Evolutionary conservation across 2,113 vertebrate genomes (phyloP).

Genomic region (Cyanoramphus novaezelandiae): DNA sequence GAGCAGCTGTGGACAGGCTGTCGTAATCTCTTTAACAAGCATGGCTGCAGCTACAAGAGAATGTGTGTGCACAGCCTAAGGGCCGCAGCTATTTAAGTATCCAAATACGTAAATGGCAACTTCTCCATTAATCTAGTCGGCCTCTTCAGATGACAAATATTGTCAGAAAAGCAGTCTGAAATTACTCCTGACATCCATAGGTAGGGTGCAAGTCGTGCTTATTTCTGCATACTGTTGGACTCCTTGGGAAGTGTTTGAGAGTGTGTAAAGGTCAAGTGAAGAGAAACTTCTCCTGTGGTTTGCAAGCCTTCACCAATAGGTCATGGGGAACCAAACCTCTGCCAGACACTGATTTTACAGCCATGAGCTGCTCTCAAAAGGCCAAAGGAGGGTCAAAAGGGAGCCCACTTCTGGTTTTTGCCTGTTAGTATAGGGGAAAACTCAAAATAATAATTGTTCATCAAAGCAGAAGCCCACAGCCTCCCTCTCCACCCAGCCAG

Average conservation of each 20-base stretch:
- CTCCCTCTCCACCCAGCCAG: neutral
- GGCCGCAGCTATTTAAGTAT: neutral
- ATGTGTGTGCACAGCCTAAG: neutral
- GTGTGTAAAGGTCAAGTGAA: neutral
- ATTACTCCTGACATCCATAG: neutral
- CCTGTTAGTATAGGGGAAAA: neutral
- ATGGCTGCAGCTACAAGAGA: neutral
- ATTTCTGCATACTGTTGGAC: neutral
- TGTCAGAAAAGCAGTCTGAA: neutral
- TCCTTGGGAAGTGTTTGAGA: neutral
- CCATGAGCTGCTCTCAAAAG: neutral
- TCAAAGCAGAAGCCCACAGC: neutral
- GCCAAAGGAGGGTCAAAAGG: neutral
- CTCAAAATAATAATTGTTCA: neutral
- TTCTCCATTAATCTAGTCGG: neutral
- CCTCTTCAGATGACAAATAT: neutral
- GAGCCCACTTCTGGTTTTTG: neutral
- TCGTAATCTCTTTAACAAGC: neutral
- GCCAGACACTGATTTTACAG: neutral
- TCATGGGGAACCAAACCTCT: neutral
- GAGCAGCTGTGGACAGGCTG: constrained; percentile 13
- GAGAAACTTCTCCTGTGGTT: neutral
- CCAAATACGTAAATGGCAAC: neutral
- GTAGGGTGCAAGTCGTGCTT: neutral
- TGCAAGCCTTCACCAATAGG: neutral